A percentile compares a stretch with the other conserved stretches of the same genome.
Conservation (phyloP, 2,797 vertebrate genomes). For the Triplophysa yarkandensis region DNA sequence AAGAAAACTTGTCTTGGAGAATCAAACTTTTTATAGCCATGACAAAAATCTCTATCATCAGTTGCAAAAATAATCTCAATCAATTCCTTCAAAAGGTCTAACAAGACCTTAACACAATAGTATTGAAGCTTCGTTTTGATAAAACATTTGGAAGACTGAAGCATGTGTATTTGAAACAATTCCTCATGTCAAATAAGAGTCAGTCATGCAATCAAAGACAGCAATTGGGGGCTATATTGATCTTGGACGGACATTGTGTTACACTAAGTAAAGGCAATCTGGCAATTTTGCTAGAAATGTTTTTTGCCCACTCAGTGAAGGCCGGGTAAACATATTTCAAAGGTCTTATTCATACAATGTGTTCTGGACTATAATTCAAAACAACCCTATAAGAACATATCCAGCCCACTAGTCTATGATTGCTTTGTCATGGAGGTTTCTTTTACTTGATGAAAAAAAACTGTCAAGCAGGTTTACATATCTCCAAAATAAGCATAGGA, state of each 20-base stretch:
- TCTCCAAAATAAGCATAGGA: not conserved
- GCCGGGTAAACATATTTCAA: not conserved
- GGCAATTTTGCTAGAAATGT: not conserved
- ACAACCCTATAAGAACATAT: not conserved
- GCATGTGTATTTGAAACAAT: constrained; percentile 1
- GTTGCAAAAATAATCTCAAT: no score
- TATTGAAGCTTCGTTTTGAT: not conserved
- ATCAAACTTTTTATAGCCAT: no score
- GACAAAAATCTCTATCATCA: no score
- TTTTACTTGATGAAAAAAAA: not conserved
- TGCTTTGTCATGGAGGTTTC: not conserved
- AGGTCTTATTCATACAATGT: not conserved
- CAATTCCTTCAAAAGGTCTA: not conserved
- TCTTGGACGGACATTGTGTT: not conserved
- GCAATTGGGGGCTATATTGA: not conserved
- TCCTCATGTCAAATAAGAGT: not conserved
- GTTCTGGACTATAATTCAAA: not conserved
- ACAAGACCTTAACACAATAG: not conserved
- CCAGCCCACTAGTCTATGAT: not conserved
- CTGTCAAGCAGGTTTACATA: not conserved
- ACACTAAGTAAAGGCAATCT: constrained; percentile 1
- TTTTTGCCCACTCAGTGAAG: constrained; percentile 1
- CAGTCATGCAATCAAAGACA: not conserved
- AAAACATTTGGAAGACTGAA: not conserved
- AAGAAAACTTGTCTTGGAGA: no score